Percentiles rank a stretch among this genome's conserved stretches.
Conservation (phyloP, 2,797 vertebrate genomes). For the Argentina silus region DNA sequence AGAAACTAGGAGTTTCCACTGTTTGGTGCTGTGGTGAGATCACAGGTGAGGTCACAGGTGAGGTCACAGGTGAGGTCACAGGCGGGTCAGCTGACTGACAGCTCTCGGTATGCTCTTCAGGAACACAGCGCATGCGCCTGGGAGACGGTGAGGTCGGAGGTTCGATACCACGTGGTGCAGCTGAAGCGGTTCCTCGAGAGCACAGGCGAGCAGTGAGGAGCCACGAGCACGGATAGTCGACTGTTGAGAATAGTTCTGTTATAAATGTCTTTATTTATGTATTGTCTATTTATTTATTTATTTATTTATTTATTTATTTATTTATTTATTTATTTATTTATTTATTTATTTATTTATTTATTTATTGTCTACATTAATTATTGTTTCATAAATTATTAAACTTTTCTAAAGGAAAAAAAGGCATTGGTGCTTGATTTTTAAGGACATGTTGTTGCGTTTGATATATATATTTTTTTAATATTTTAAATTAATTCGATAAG, state of each 20-base stretch:
- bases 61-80: background rate
- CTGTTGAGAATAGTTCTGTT: background rate
- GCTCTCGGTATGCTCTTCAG: slow-evolving; percentile 2
- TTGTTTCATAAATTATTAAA: no score
- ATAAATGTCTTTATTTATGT: slow-evolving; percentile 3
- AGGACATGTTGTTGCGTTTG: no score
- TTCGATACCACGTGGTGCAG: slow-evolving; percentile 6
- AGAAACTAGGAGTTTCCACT: no score
- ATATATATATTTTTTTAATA: no score
- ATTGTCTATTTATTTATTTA: slow-evolving; percentile 2
- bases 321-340: slow-evolving; percentile 4
- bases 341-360: slow-evolving; percentile 51
- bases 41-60: background rate
- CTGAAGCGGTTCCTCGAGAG: slow-evolving; percentile 2
- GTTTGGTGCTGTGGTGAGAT: no score
- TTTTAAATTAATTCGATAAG: no score
- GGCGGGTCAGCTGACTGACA: background rate
- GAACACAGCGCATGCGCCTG: slow-evolving; percentile 23
- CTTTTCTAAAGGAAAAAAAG: no score
- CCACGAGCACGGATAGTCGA: background rate
- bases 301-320: slow-evolving; percentile 8
- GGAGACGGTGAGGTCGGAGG: slow-evolving; percentile 30
- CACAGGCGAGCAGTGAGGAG: background rate
- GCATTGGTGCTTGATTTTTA: no score
- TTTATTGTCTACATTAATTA: no score